Base-by-base conservation (phyloP, 2,888 invertebrate genomes). In the Pristionchus mayeri region DNA sequence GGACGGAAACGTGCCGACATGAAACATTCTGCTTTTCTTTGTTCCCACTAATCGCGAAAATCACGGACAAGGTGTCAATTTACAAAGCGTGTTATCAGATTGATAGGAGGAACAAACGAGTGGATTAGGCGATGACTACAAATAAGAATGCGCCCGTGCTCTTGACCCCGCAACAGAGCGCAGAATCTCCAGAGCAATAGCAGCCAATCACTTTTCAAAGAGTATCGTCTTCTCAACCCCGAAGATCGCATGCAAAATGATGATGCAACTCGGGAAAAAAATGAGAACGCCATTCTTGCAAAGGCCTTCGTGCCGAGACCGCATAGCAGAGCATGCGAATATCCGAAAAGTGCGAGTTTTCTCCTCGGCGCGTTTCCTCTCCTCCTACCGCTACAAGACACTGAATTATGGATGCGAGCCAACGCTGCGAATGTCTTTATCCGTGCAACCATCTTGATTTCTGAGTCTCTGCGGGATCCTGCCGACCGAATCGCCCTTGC, bases 361-460 rank as follows among this genome's bases (percentile, higher is more conserved):
- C 71, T 44, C 24, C 71, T 40, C 71, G n/a, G n/a, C n/a, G n/a
- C n/a, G n/a, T 44, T 44, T 71, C 24, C n/a, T 24, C 71, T 37
- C 40, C 71, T 63, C 34, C 63, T 44, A 7, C 40, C 40, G 40
- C 21, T n/a, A 71, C 71, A 71, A 21, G 71, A 40, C 44, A 24
- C 71, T 71, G 71, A 71, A 71, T 71, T 40, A 71, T 71, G 71
- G 40, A 71, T 71, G 71, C n/a, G 24, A 40, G 37, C 71, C 71
- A 40, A 37, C 40, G 40, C 71, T 40, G 16, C 30, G 63, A 63
- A 34, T 63, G 34, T 63, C 40, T 71, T 71, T 71, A 71, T 71
- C 71, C 40, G 63, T 63, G 63, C 71, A 37, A n/a, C 40, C 71
- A 71, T 71, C 71, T 71, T 71, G 71, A 71, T 71, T 71, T 71